phyloP scores from a whole-genome alignment of 64 coral and sea anemone species.

The Montipora sp. region DNA sequence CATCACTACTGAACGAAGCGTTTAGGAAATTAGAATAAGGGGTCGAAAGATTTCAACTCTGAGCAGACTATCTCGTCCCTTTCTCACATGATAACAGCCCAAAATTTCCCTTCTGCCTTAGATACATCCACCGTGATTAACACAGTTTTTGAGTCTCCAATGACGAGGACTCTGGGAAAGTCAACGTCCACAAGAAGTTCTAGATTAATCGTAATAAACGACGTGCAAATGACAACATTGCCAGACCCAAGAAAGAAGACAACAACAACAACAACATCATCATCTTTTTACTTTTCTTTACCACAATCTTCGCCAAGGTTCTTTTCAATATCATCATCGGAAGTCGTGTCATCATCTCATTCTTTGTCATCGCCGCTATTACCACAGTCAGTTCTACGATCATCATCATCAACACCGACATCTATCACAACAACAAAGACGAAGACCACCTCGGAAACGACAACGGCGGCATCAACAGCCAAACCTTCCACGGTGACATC shows the following conservation, averaged over 20 bases:
- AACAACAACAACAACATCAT: neutral
- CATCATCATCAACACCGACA: neutral
- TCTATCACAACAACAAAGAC: too few species aligned
- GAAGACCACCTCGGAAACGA: neutral
- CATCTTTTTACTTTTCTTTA: too few species aligned
- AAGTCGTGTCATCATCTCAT: too few species aligned
- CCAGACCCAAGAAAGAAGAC: neutral
- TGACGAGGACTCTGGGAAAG: neutral
- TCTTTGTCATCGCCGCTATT: too few species aligned
- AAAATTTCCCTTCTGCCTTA: neutral
- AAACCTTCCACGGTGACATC: neutral
- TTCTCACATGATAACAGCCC: too few species aligned
- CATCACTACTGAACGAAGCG: neutral
- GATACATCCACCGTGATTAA: neutral
- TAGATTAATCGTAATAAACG: neutral
- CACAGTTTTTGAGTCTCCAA: neutral
- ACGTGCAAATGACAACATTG: neutral
- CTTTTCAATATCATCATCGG: too few species aligned
- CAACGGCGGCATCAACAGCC: neutral
- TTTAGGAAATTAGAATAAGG: neutral
- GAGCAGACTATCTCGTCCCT: too few species aligned
- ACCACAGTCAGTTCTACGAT: too few species aligned
- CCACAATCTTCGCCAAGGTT: too few species aligned
- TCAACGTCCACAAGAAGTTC: neutral
- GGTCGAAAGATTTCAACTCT: too few species aligned